Conservation (phyloP, 2,888 invertebrate species). For the Lysandra bellargus region DNA sequence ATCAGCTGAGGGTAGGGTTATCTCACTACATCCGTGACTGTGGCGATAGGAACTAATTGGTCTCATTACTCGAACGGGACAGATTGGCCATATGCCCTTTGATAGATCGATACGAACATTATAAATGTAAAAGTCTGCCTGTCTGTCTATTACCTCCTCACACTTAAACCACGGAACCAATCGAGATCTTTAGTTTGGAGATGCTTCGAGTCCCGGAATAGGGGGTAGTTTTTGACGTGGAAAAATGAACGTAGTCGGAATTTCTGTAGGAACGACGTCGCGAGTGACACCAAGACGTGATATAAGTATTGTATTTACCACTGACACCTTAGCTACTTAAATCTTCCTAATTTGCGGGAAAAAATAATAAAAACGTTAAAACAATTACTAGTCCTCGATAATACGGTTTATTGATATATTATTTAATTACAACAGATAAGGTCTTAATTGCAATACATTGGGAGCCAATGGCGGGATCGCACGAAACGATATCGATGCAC, state of each 20-base stretch:
- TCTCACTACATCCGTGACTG: background rate
- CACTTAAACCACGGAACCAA: background rate
- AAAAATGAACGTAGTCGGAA: too few species aligned
- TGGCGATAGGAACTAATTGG: too few species aligned
- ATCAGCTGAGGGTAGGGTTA: background rate
- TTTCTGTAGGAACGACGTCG: too few species aligned
- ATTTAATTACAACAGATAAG: slow-evolving; percentile 15
- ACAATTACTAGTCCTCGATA: background rate
- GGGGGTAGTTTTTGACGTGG: too few species aligned
- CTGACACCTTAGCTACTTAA: background rate
- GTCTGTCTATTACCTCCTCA: background rate
- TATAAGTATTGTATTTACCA: too few species aligned
- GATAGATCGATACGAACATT: background rate
- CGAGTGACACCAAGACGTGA: too few species aligned
- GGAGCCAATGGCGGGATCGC: slow-evolving; percentile 10
- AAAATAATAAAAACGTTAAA: background rate
- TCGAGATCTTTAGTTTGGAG: too few species aligned
- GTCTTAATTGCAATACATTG: background rate
- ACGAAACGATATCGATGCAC: background rate
- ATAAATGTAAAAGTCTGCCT: background rate
- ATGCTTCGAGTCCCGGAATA: too few species aligned
- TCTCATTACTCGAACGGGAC: background rate
- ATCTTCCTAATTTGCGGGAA: background rate
- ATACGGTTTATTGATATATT: background rate
- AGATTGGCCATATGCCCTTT: background rate